These are phyloP conservation scores for Brachionus plicatilis DNA, from an alignment of 1,140 invertebrate genomes.

Conservation along the genomic window DNA sequence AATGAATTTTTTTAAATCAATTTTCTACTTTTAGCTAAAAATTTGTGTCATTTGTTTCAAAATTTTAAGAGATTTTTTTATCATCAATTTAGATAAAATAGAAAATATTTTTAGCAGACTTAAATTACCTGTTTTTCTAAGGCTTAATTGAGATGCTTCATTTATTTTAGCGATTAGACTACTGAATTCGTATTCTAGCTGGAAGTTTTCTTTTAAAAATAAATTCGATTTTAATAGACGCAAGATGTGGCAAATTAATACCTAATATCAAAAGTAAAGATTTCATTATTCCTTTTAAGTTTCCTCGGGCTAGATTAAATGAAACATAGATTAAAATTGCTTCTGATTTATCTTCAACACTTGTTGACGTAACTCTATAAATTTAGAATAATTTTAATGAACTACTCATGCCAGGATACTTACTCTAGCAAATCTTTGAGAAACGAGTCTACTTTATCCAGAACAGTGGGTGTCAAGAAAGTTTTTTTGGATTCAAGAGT, in stretches of 20 bases:
- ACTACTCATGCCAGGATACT: neutral
- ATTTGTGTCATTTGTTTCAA: too few relatives aligned
- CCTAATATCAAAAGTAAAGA: neutral
- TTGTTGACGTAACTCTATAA: neutral
- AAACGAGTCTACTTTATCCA: slow-evolving; percentile 17
- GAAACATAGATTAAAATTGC: slow-evolving; percentile 8
- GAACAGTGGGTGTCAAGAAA: neutral
- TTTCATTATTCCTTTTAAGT: neutral
- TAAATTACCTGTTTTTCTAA: neutral
- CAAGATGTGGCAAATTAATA: neutral
- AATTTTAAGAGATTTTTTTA: too few relatives aligned
- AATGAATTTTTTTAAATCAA: too few relatives aligned
- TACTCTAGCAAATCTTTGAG: neutral
- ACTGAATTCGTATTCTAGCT: neutral
- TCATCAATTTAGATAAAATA: too few relatives aligned
- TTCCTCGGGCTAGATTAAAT: slow-evolving; percentile 11
- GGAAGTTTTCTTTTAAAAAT: neutral
- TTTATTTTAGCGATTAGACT: neutral
- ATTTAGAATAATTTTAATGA: neutral
- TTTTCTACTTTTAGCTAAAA: too few relatives aligned
- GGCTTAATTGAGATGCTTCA: slow-evolving; percentile 17
- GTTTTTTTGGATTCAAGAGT: neutral
- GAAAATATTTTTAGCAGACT: neutral
- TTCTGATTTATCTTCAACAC: slow-evolving; percentile 11
- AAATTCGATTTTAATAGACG: neutral